Conservation (phyloP, 2,797 vertebrate species). For the Microhierax caerulescens region DNA sequence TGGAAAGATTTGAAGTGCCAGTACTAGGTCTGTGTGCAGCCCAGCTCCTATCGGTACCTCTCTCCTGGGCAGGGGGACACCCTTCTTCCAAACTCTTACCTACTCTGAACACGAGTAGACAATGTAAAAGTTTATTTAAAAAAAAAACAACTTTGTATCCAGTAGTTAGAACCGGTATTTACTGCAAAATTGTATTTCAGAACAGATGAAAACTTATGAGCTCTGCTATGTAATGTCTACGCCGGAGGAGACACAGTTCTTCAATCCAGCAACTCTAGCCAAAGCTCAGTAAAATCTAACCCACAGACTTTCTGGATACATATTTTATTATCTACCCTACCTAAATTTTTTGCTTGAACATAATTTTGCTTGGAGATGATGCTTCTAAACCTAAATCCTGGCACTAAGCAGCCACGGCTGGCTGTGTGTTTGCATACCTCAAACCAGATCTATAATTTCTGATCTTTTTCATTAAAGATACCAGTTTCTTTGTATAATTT, state of each 20-base stretch:
- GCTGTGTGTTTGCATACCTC: neutral
- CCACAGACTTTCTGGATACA: neutral
- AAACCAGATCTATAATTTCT: neutral
- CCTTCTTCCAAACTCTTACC: neutral
- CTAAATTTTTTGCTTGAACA: neutral
- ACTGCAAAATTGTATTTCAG: neutral
- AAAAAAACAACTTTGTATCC: neutral
- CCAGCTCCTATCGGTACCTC: neutral
- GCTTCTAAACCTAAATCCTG: neutral
- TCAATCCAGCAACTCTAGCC: neutral
- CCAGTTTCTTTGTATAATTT: neutral
- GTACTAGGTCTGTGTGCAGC: neutral
- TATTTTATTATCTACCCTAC: neutral
- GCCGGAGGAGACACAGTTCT: slow-evolving; percentile 16
- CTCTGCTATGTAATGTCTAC: neutral
- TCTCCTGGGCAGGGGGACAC: neutral
- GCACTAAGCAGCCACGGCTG: neutral
- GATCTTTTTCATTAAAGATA: neutral
- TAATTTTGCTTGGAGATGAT: neutral
- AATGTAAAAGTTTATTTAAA: neutral
- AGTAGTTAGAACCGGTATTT: neutral
- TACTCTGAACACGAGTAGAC: neutral
- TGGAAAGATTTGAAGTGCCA: neutral
- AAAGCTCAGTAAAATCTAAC: neutral
- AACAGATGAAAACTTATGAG: neutral